Evolutionary conservation across 2,797 vertebrate species (phyloP).

Genomic region (Carcharodon carcharias): DNA sequence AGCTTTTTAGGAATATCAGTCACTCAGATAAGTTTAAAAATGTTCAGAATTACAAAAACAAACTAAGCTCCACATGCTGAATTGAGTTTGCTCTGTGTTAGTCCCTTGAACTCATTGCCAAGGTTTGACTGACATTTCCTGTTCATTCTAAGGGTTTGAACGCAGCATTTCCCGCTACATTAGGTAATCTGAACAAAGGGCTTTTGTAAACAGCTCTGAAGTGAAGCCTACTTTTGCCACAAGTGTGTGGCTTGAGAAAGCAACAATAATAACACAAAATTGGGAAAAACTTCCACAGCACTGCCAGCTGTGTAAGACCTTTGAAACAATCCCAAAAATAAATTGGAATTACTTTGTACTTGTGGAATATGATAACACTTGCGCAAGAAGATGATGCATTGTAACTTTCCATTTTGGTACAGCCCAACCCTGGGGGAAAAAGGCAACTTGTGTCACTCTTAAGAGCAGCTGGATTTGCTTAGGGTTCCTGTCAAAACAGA

Average conservation of each 20-base stretch:
- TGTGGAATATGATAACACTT: neutral
- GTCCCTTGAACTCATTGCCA: neutral
- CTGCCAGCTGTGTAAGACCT: neutral
- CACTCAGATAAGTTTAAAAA: neutral
- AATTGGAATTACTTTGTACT: neutral
- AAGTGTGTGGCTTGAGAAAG: neutral
- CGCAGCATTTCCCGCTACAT: no score
- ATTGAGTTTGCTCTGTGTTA: neutral
- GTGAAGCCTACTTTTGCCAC: neutral
- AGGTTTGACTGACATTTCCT: neutral
- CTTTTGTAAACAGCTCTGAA: neutral
- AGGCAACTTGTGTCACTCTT: neutral
- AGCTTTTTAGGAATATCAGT: no score
- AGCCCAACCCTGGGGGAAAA: neutral
- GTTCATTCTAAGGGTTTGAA: neutral
- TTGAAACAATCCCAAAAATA: neutral
- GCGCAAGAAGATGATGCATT: neutral
- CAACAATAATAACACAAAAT: no score
- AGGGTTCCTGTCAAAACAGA: neutral
- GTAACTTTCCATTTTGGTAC: neutral
- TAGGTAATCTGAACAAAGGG: neutral
- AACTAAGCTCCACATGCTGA: neutral
- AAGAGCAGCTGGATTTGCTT: neutral
- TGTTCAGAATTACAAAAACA: neutral
- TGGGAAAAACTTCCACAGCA: neutral